Conservation (phyloP, 1,140 invertebrate species). For the Littorina saxatilis region DNA sequence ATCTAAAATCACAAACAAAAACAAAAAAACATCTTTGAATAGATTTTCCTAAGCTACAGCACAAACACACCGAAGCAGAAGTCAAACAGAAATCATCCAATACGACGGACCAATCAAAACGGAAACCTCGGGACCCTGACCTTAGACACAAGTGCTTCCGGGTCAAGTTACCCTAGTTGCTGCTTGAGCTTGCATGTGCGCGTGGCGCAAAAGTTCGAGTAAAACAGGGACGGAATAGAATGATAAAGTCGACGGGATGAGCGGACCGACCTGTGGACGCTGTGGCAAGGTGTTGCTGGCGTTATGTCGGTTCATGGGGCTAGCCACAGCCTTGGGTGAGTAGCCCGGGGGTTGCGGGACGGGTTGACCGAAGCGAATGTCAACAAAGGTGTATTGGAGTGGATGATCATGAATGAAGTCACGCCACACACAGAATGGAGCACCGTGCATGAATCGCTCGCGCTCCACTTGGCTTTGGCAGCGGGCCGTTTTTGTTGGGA, state of each 20-base stretch:
- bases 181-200: constrained; percentile 26
- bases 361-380: constrained; percentile 7
- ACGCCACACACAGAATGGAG: constrained; percentile 16
- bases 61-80: neutral
- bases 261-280: constrained; percentile 43
- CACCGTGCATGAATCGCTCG: too few species aligned
- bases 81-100: neutral
- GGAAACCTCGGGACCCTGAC: too few species aligned
- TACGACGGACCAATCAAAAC: neutral
- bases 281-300: constrained; percentile 50
- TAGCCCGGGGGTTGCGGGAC: neutral
- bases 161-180: constrained; percentile 29
- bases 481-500: constrained; percentile 46
- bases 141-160: constrained; percentile 26
- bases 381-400: constrained; percentile 25
- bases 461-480: constrained; percentile 32
- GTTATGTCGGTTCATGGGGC: constrained; percentile 53
- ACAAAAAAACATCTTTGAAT: too few species aligned
- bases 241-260: constrained; percentile 30
- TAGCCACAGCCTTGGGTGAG: constrained; percentile 55
- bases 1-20: too few species aligned
- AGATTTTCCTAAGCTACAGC: too few species aligned
- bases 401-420: constrained; percentile 35
- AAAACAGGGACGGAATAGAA: neutral
- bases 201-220: constrained; percentile 37